Evolutionary conservation across 2,888 invertebrate species (phyloP).

Genomic region (Oligia latruncula): DNA sequence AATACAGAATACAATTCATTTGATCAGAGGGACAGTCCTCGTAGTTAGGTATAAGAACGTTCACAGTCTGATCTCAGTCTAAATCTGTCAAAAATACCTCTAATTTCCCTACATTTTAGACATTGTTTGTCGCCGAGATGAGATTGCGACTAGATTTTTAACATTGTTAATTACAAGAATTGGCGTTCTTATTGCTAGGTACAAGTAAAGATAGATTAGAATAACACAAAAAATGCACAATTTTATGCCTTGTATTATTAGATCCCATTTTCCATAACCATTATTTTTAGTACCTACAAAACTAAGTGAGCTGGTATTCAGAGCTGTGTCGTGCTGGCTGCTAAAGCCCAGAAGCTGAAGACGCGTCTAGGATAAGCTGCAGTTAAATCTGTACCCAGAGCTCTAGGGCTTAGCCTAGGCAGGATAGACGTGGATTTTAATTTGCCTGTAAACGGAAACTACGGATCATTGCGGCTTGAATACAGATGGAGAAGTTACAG

Average conservation of each 20-base stretch:
- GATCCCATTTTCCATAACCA: neutral
- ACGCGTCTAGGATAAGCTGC: constrained; percentile 34
- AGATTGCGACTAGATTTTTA: too few species aligned
- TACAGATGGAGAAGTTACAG: constrained; percentile 11
- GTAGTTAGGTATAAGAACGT: too few species aligned
- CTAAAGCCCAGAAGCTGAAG: constrained; percentile 29
- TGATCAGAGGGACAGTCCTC: too few species aligned
- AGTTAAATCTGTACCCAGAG: constrained; percentile 24
- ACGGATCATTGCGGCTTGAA: neutral
- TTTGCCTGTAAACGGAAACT: constrained; percentile 9
- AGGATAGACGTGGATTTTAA: constrained; percentile 31
- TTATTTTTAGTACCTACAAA: neutral
- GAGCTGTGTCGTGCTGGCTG: constrained; percentile 1
- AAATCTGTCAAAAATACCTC: too few species aligned
- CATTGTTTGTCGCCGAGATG: too few species aligned
- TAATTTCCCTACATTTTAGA: too few species aligned
- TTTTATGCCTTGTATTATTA: neutral
- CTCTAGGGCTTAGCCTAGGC: constrained; percentile 9
- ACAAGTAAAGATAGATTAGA: too few species aligned
- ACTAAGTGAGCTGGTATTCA: constrained; percentile 12
- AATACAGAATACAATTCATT: neutral
- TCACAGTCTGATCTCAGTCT: too few species aligned
- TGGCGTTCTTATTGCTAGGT: too few species aligned
- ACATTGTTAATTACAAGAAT: too few species aligned
- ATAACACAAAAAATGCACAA: neutral